Evolutionary conservation across 2,888 invertebrate species (phyloP).

Genomic region (Dryomyza anilis): DNA sequence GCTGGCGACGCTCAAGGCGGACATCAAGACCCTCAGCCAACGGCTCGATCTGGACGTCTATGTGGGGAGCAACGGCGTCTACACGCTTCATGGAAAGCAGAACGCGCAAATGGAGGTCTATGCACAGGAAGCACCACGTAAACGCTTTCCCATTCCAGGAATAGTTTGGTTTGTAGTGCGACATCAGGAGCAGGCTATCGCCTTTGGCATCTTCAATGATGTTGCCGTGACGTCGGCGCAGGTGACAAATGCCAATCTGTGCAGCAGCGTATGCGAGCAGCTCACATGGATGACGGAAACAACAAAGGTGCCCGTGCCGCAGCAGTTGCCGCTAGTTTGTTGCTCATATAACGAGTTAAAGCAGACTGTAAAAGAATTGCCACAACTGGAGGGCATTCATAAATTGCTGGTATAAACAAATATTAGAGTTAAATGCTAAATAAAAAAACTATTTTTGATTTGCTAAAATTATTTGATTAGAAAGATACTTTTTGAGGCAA

Average conservation of each 20-base stretch:
- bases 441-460: background rate
- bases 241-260: conserved; percentile 34
- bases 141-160: conserved; percentile 47
- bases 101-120: conserved; percentile 42
- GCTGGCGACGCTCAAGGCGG: conserved; percentile 39
- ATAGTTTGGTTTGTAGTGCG: conserved; percentile 46
- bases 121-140: conserved; percentile 29
- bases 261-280: conserved; percentile 43
- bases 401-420: background rate
- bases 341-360: conserved; percentile 25
- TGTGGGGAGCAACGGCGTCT: conserved; percentile 45
- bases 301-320: conserved; percentile 2
- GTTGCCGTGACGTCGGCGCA: conserved; percentile 30
- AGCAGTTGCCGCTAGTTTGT: conserved; percentile 22
- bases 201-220: conserved; percentile 45
- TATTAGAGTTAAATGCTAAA: background rate
- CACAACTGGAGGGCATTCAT: conserved; percentile 8
- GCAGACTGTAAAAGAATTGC: conserved; percentile 22
- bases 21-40: conserved; percentile 38
- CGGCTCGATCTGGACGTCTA: conserved; percentile 40
- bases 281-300: conserved; percentile 41
- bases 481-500: too few relatives aligned
- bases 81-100: conserved; percentile 32
- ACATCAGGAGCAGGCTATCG: conserved; percentile 36
- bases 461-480: background rate